A percentile compares a stretch with the other conserved stretches of the same genome.
Evolutionary conservation across 35 echinoderm and acorn worm genomes (phyloP).

Genomic region (Acanthaster planci): DNA sequence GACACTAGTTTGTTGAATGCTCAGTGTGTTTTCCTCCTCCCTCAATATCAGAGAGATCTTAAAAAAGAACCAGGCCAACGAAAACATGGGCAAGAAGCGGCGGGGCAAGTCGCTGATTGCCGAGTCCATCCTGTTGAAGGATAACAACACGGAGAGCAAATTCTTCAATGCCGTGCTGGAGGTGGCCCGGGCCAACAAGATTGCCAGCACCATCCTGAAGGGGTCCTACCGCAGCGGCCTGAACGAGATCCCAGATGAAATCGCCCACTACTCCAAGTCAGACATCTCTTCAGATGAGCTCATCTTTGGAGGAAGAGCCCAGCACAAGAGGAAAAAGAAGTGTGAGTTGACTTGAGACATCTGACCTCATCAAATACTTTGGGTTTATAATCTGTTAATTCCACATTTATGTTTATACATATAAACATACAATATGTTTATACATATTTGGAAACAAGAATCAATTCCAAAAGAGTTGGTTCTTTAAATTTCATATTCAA

Average conservation of each 20-base stretch:
- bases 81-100: slow-evolving; percentile 67
- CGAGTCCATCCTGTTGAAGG: slow-evolving; percentile 81
- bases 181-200: slow-evolving; percentile 59
- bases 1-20: no score
- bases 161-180: slow-evolving; percentile 95
- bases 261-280: slow-evolving; percentile 69
- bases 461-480: no score
- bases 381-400: no score
- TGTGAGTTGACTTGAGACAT: no score
- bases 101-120: slow-evolving; percentile 96
- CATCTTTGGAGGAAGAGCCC: neutral
- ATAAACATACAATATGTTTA: no score
- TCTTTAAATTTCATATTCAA: no score
- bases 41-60: slow-evolving; percentile 79
- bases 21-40: no score
- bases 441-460: no score
- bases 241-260: slow-evolving; percentile 28
- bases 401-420: no score
- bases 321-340: neutral
- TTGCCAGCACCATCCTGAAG: slow-evolving; percentile 78
- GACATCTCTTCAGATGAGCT: slow-evolving; percentile 77
- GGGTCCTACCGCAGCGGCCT: slow-evolving; percentile 52
- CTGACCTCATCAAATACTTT: no score
- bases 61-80: slow-evolving; percentile 85
- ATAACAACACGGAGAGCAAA: neutral